A percentile compares a stretch with the other conserved stretches of the same genome.
Conservation (phyloP, 2,797 vertebrate species). For the Pantherophis vulpinus region DNA sequence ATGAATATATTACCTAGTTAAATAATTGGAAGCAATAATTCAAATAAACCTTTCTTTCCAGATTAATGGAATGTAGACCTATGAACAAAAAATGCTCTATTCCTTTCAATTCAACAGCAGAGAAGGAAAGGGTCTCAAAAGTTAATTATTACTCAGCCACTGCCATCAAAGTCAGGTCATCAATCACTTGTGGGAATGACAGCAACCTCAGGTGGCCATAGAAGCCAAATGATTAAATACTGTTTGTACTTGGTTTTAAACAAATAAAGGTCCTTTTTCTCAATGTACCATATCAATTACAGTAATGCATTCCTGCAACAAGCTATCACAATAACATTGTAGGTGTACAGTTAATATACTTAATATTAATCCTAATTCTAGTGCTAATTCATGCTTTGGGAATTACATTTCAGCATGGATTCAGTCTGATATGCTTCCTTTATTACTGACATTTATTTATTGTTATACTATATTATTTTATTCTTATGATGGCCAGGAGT, state of each 20-base stretch:
- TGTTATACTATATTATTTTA: neutral
- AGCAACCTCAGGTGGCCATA: constrained; percentile 1
- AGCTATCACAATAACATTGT: neutral
- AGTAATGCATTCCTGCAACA: neutral
- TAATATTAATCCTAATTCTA: neutral
- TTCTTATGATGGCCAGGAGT: neutral
- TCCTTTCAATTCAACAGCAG: neutral
- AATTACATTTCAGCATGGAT: no score
- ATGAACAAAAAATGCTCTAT: neutral
- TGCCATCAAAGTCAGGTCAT: neutral
- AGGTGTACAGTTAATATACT: neutral
- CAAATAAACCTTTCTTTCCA: no score
- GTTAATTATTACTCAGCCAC: neutral
- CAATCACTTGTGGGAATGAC: neutral
- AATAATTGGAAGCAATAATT: neutral
- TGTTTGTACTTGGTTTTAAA: neutral
- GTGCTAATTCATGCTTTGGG: neutral
- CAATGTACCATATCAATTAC: neutral
- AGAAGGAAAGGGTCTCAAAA: neutral
- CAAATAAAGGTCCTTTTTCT: neutral
- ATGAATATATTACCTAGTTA: neutral
- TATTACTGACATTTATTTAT: neutral
- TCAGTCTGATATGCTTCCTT: neutral
- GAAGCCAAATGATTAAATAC: neutral
- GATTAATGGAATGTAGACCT: no score